Evolutionary conservation across 2,888 invertebrate genomes (phyloP).

Genomic region (Lasioglossum leucozonium): DNA sequence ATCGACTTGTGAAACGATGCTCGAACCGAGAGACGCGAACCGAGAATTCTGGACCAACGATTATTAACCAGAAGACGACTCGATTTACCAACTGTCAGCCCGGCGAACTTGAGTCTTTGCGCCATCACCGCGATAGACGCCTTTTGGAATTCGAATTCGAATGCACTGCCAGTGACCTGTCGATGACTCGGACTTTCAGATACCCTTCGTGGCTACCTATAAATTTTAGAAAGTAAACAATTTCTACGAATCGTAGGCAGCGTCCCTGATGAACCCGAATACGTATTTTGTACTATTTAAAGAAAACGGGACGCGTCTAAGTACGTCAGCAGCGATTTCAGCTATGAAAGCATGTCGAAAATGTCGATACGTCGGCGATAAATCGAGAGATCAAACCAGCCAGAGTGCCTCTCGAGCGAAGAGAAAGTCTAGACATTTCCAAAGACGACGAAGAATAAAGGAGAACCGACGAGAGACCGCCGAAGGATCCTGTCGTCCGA

Average conservation of each 20-base stretch:
- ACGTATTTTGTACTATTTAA: neutral
- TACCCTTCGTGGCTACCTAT: too few relatives aligned
- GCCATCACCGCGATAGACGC: too few relatives aligned
- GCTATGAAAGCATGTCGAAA: neutral
- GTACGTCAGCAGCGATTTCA: neutral
- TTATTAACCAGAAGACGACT: neutral
- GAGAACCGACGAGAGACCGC: neutral
- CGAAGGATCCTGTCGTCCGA: neutral
- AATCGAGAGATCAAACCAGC: neutral
- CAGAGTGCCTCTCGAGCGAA: neutral
- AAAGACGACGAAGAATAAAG: slow-evolving; percentile 1
- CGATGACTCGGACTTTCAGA: too few relatives aligned
- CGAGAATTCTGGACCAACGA: neutral
- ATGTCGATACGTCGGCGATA: neutral
- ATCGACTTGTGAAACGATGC: slow-evolving; percentile 11
- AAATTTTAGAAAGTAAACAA: too few relatives aligned
- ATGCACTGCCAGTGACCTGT: too few relatives aligned
- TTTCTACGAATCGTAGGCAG: too few relatives aligned
- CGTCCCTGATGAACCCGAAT: too few relatives aligned
- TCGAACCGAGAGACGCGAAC: neutral
- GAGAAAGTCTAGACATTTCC: slow-evolving; percentile 2
- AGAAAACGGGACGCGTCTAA: neutral
- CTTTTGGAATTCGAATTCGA: too few relatives aligned
- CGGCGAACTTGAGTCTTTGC: neutral
- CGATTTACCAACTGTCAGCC: neutral